Percentiles rank a stretch among this genome's conserved stretches.
Conservation (phyloP, 2,888 invertebrate species). For the Agrilus biguttatus region DNA sequence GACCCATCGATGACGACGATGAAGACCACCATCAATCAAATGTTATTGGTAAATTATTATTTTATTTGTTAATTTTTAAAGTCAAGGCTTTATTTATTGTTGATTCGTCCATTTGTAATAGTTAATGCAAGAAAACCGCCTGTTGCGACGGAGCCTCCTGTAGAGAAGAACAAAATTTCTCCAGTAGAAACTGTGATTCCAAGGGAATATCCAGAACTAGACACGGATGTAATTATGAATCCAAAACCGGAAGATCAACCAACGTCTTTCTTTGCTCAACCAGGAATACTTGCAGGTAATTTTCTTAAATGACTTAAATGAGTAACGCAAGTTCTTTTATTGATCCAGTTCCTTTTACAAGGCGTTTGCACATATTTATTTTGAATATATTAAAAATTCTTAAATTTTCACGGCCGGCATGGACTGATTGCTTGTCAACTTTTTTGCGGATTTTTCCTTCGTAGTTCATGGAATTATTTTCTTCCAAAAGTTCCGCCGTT, state of each 20-base stretch:
- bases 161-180: too few species aligned
- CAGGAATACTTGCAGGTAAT: slow-evolving; percentile 82
- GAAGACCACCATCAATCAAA: slow-evolving; percentile 11
- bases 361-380: too few species aligned
- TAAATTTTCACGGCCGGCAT: not conserved
- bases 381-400: not conserved
- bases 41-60: slow-evolving; percentile 3
- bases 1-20: slow-evolving; percentile 69
- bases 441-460: too few species aligned
- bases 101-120: not conserved
- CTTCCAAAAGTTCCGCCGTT: too few species aligned
- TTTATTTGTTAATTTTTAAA: slow-evolving; percentile 1
- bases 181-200: too few species aligned
- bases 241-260: slow-evolving; percentile 69
- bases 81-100: not conserved
- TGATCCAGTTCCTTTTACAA: not conserved
- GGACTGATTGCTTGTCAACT: too few species aligned
- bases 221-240: slow-evolving; percentile 68
- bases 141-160: slow-evolving; percentile 10
- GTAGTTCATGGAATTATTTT: too few species aligned
- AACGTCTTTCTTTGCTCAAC: slow-evolving; percentile 88
- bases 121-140: slow-evolving; percentile 6
- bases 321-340: not conserved
- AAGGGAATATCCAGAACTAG: slow-evolving; percentile 26
- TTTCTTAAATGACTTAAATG: slow-evolving; percentile 5